Percentiles rank a stretch among this genome's conserved stretches.
Conservation (phyloP, 2,888 invertebrate species). For the Nomada fabriciana region DNA sequence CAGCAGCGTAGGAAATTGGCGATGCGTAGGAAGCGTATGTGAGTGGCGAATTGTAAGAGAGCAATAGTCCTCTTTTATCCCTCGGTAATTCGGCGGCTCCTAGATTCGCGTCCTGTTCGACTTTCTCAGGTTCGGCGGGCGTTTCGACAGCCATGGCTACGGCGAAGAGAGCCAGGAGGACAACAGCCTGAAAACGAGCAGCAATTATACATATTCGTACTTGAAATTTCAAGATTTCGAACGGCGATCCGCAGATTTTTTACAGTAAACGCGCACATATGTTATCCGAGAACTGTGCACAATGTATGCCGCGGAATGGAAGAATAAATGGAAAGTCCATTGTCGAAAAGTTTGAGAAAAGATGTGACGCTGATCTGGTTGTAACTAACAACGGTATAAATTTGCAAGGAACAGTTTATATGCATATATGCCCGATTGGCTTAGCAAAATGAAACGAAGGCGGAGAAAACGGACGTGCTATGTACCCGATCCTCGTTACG, state of each 20-base stretch:
- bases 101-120: slow-evolving; percentile 21
- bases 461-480: not conserved
- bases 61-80: slow-evolving; percentile 75
- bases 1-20: slow-evolving; percentile 58
- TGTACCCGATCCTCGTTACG: too few relatives aligned
- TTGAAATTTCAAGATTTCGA: not conserved
- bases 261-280: too few relatives aligned
- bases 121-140: slow-evolving; percentile 40
- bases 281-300: too few relatives aligned
- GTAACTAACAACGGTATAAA: too few relatives aligned
- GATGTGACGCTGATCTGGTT: too few relatives aligned
- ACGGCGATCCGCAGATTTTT: too few relatives aligned
- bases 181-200: slow-evolving; percentile 67
- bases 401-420: too few relatives aligned
- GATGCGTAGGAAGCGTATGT: slow-evolving; percentile 68
- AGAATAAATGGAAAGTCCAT: too few relatives aligned
- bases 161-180: slow-evolving; percentile 76
- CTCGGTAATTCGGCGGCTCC: slow-evolving; percentile 58
- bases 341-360: too few relatives aligned
- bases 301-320: too few relatives aligned
- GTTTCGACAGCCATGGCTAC: slow-evolving; percentile 67
- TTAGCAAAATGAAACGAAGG: not conserved
- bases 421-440: not conserved
- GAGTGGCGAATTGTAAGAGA: slow-evolving; percentile 63
- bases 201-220: not conserved